phyloP scores from a whole-genome alignment of 2,888 invertebrate genomes.

The Diarsia brunnea region DNA sequence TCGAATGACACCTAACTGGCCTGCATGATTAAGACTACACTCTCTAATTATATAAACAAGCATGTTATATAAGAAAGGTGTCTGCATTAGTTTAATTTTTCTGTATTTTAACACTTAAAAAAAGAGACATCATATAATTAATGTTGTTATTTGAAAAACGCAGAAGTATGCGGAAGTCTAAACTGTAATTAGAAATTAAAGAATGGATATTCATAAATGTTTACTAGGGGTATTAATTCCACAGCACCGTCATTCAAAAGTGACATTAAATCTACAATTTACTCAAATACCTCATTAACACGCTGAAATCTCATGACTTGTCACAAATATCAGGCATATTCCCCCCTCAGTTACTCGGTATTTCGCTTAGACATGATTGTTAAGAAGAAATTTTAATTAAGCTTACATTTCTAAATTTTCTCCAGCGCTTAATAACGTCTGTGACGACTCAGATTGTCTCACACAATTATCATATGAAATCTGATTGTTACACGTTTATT shows the following conservation, averaged over 20 bases:
- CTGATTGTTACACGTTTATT: constrained; percentile 41
- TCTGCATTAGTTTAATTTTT: too few species aligned
- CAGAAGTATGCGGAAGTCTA: too few species aligned
- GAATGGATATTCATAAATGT: not conserved
- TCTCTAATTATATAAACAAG: too few species aligned
- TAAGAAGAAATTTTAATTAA: constrained; percentile 87
- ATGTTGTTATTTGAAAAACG: too few species aligned
- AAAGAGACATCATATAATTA: too few species aligned
- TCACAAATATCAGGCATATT: constrained; percentile 69
- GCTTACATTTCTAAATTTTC: constrained; percentile 82
- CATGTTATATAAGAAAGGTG: too few species aligned
- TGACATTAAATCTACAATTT: not conserved
- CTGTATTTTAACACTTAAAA: too few species aligned
- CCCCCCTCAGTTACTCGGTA: constrained; percentile 81
- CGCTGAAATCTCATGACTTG: constrained; percentile 57
- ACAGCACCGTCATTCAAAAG: not conserved
- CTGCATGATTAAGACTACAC: not conserved
- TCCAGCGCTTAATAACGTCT: constrained; percentile 57
- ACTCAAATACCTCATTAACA: not conserved
- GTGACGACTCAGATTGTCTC: constrained; percentile 65
- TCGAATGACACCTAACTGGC: not conserved
- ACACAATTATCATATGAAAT: constrained; percentile 63
- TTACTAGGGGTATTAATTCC: too few species aligned
- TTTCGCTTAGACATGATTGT: constrained; percentile 84
- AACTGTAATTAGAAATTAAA: not conserved